These are phyloP conservation scores for Dasysyrphus albostriatus DNA, from an alignment of 2,888 invertebrate genomes.

Conservation along the genomic window DNA sequence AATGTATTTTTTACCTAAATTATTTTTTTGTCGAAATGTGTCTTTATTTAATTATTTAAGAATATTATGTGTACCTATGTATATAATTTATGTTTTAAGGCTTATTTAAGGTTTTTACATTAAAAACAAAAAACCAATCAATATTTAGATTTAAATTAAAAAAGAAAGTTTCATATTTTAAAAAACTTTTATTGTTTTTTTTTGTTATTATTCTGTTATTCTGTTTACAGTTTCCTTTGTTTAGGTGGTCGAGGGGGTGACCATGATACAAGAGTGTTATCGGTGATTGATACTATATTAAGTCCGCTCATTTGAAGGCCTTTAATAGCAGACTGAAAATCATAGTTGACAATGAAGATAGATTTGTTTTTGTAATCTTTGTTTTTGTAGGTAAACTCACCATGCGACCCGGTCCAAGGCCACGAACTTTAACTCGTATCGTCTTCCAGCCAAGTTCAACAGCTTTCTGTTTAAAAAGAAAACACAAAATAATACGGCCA, in stretches of 20 bases:
- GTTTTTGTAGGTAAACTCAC: conserved; percentile 85
- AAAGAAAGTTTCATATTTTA: conserved; percentile 39
- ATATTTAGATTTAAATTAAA: conserved; percentile 36
- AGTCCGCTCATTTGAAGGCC: conserved; percentile 96
- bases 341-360: conserved; percentile 40
- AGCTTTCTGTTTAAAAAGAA: conserved; percentile 86
- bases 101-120: conserved; percentile 42
- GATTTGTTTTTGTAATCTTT: neutral
- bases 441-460: conserved; percentile 89
- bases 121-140: conserved; percentile 47
- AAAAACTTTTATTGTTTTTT: conserved; percentile 1
- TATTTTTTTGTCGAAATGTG: conserved; percentile 64
- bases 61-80: conserved; percentile 54
- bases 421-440: conserved; percentile 91
- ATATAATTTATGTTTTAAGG: conserved; percentile 51
- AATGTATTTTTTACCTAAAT: conserved; percentile 71
- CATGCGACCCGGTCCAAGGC: conserved; percentile 95
- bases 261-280: conserved; percentile 93
- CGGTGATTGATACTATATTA: conserved; percentile 96
- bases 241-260: conserved; percentile 93
- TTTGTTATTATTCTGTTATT: neutral
- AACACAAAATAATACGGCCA: neutral
- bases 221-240: conserved; percentile 89
- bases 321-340: conserved; percentile 93
- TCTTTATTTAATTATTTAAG: conserved; percentile 56